Evolutionary conservation across 2,113 vertebrate genomes (phyloP), one percentile per base, ranked within the genome.

Genomic region (Bettongia penicillata): DNA sequence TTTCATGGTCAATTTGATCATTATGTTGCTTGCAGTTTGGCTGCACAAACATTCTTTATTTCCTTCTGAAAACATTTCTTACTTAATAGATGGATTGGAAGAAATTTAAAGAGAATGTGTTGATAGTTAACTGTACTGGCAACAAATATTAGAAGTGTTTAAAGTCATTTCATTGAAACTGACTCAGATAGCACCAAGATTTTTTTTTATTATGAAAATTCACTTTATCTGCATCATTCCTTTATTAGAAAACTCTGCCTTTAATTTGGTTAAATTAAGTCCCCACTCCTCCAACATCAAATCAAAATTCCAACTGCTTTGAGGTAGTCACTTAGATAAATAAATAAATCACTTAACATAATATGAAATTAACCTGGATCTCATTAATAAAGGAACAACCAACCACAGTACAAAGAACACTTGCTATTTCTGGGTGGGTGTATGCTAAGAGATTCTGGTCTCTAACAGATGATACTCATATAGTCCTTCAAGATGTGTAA

Each of bases 151-250:
- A 97, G 43, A 97, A 94, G 89, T 97, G 97, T 98, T 98, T 95
- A 97, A 98, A 98, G n/a, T 95, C 96, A 90, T 97, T 98, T 97
- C 91, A 90, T 97, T 98, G 95, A 95, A 95, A 94, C 89, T 93
- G 23, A 43, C 96, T 92, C 97, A 97, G 95, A 97, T 94, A 49
- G 97, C 93, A 96, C 95, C 91, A 97, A 95, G 95, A 93, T 98
- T 98, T 98, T 98, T 98, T 51, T 98, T 95, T 90, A 98, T 97
- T 97, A 94, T 92, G 97, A 92, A 97, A 98, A 97, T 98, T 97
- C 28, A 95, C 97, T 98, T 98, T 52, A 93, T 93, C 91, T 28
- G 96, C 97, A 97, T 96, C 95, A 97, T 98, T 97, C 90, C 90
- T 98, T 97, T 98, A 98, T 98, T 95, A 96, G 96, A 57, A 98